Base-by-base conservation (phyloP, 2,113 vertebrate genomes). In the Centrocercus urophasianus region DNA sequence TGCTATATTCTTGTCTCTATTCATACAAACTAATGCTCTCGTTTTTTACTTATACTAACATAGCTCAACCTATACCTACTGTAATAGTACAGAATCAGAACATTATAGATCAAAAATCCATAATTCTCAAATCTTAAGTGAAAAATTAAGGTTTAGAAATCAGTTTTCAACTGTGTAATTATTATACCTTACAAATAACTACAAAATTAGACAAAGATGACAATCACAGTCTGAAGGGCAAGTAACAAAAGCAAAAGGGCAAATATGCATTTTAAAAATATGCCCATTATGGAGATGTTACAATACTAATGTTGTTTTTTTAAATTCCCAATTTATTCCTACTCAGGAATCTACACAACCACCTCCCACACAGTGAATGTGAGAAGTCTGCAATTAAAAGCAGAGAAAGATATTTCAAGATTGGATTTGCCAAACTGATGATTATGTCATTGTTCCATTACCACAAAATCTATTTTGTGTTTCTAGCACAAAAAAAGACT, bases 311-410 rank as follows among this genome's bases (percentile, higher is more conserved):
- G 7, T 25, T 70, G 45, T n/a, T 28, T 2, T 38, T 91, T 89
- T 64, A 66, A 91, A 85, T 56, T 89, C 84, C 61, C 50, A 40
- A 67, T 88, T 95, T 17, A 47, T 80, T 91, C 64, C 60, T 64
- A 15, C 40, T 69, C 48, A 69, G 43, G 50, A 82, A 61, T 77
- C 89, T 91, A 88, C 59, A 30, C 84, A 92, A 64, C 54, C 78
- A 83, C 60, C n/a, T 94, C 96, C 93, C 82, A 91, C 89, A 47
- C 74, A 93, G 28, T 4, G 36, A 72, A 73, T 0, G 48, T 92
- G 75, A 86, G 89, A 87, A 50, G 67, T 59, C 71, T 80, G 67
- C 71, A 76, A 61, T 79, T 91, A 94, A 76, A 82, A 0, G 47
- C 32, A 66, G 65, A 47, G 30, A 82, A 76, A 84, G 88, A 89